phyloP scores from a whole-genome alignment of 2,113 vertebrate species.

The Megaceryle maxima region DNA sequence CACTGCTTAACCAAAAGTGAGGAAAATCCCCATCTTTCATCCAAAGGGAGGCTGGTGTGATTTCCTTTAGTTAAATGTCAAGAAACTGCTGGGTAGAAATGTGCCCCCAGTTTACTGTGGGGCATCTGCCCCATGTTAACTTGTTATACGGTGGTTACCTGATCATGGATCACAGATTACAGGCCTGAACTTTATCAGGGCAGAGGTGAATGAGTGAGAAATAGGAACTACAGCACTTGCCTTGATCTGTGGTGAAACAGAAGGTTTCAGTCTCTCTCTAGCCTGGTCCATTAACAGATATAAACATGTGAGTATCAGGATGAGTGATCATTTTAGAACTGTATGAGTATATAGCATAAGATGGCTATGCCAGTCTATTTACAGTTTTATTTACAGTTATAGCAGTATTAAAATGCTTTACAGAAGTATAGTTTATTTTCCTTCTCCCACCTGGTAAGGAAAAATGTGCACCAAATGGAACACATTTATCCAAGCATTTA shows the following conservation, averaged over 20 bases:
- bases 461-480: not conserved
- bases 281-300: not conserved
- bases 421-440: not conserved
- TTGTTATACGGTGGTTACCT: not conserved
- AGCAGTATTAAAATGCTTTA: not conserved
- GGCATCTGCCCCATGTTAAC: not conserved
- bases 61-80: not conserved
- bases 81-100: not conserved
- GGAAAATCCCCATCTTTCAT: not conserved
- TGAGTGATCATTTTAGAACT: not conserved
- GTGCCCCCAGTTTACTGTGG: not conserved
- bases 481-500: not conserved
- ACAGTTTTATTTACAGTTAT: not conserved
- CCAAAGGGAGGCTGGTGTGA: not conserved
- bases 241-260: not conserved
- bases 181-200: not conserved
- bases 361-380: no score
- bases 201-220: not conserved
- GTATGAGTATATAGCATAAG: not conserved
- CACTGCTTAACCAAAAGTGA: not conserved
- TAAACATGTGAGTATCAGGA: not conserved
- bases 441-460: accelerated
- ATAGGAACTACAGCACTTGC: not conserved
- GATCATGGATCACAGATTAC: not conserved
- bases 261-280: not conserved